Evolutionary conservation across 2,797 vertebrate genomes (phyloP).

Genomic region (Oryzias dopingdopingensis): DNA sequence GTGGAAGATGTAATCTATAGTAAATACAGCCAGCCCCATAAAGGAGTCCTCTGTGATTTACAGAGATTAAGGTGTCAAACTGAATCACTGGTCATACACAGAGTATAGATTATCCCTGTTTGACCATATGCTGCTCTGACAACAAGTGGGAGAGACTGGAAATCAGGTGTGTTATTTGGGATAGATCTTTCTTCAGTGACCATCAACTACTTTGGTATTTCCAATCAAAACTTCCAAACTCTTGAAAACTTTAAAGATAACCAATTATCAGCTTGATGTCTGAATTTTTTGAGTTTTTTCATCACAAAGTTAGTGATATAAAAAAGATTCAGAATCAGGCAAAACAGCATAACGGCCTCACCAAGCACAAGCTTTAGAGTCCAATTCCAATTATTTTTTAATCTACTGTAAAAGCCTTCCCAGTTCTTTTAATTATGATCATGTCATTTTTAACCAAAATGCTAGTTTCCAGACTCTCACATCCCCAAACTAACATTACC

Average conservation of each 20-base stretch:
- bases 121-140: conserved; percentile 37
- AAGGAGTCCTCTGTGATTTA: conserved; percentile 66
- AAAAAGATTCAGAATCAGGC: conserved; percentile 16
- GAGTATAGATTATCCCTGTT: conserved; percentile 60
- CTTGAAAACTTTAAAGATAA: conserved; percentile 28
- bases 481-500: no score
- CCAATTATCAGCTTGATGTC: conserved; percentile 25
- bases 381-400: no score
- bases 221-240: conserved; percentile 38
- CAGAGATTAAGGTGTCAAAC: conserved; percentile 72
- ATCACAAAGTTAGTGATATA: conserved; percentile 6
- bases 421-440: no score
- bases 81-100: conserved; percentile 65
- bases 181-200: conserved; percentile 28
- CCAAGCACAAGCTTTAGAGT: no score
- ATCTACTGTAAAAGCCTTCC: no score
- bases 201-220: conserved; percentile 44
- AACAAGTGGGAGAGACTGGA: conserved; percentile 31
- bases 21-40: conserved; percentile 68
- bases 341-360: not conserved
- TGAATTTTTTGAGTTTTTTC: conserved; percentile 30
- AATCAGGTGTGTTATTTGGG: conserved; percentile 10
- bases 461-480: no score
- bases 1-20: conserved; percentile 72
- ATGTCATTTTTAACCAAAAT: no score